phyloP scores from a whole-genome alignment of 2,797 vertebrate species.

The Protosalanx chinensis region DNA sequence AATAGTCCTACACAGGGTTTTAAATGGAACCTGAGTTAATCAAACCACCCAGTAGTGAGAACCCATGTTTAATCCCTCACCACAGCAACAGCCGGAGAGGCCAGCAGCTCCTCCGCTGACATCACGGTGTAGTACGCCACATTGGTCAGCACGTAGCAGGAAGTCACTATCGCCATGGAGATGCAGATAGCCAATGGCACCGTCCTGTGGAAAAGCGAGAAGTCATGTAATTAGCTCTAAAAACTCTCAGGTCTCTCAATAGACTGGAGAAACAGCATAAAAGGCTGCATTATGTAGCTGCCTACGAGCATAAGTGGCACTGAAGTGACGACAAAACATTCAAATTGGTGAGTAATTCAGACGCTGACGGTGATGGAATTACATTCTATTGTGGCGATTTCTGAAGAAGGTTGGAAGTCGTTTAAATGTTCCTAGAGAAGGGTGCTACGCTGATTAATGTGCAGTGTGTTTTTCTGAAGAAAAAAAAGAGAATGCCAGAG shows the following conservation, averaged over 20 bases:
- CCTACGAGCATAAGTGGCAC: no score
- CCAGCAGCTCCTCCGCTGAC: conserved; percentile 84
- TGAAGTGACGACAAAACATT: no score
- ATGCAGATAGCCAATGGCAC: conserved; percentile 92
- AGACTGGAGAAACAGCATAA: no score
- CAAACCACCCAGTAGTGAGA: background rate
- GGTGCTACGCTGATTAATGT: no score
- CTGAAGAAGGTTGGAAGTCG: no score
- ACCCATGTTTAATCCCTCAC: conserved; percentile 67
- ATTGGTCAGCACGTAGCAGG: conserved; percentile 89
- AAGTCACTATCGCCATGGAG: conserved; percentile 90
- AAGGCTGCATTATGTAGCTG: no score
- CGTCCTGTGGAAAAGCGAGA: conserved; percentile 73
- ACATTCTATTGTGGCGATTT: no score
- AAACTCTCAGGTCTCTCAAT: background rate
- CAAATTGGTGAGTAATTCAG: no score
- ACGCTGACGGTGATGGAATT: no score
- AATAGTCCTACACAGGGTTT: background rate
- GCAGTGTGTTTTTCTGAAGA: no score
- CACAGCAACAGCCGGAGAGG: conserved; percentile 89
- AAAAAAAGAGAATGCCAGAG: no score
- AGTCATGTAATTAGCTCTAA: conserved; percentile 6
- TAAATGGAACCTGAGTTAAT: background rate
- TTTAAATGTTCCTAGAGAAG: no score
- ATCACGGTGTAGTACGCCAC: conserved; percentile 94